Percentiles rank a stretch among this genome's conserved stretches.
phyloP scores from a whole-genome alignment of 2,888 invertebrate genomes.

The Prosopocoilus inquinatus region DNA sequence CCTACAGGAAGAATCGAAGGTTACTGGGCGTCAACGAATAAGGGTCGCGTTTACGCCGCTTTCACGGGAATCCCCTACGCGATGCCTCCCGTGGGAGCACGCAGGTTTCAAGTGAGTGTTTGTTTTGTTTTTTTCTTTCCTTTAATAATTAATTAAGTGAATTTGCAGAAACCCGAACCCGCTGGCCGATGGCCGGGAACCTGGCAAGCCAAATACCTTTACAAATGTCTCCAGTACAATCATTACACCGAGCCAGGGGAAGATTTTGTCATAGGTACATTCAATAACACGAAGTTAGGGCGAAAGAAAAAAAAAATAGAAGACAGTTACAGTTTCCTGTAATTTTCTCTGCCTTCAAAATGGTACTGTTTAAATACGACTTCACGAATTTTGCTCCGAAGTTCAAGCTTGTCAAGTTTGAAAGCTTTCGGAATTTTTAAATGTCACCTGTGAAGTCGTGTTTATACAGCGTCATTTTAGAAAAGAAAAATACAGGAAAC shows the following conservation, averaged over 20 bases:
- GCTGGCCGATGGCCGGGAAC: constrained; percentile 62
- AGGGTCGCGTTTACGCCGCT: constrained; percentile 51
- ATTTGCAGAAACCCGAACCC: constrained; percentile 55
- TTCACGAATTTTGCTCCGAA: no score
- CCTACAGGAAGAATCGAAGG: constrained; percentile 26
- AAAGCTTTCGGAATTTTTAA: no score
- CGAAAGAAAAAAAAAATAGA: no score
- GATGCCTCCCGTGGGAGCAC: constrained; percentile 61
- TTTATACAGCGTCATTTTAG: no score
- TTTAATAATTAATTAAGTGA: no score
- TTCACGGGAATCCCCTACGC: constrained; percentile 70
- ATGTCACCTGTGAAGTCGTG: no score
- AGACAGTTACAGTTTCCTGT: no score
- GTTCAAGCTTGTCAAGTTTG: no score
- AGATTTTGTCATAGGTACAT: constrained; percentile 32
- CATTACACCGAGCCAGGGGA: constrained; percentile 34
- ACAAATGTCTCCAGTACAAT: constrained; percentile 46
- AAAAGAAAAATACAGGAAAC: no score
- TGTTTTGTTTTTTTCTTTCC: constrained; percentile 7
- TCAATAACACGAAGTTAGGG: no score
- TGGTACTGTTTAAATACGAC: no score
- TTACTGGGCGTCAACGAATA: constrained; percentile 30
- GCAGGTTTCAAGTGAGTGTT: constrained; percentile 55
- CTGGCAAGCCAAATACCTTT: constrained; percentile 62
- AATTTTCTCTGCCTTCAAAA: no score